phyloP scores from a whole-genome alignment of 2,113 vertebrate genomes.

The Otolemur garnettii region DNA sequence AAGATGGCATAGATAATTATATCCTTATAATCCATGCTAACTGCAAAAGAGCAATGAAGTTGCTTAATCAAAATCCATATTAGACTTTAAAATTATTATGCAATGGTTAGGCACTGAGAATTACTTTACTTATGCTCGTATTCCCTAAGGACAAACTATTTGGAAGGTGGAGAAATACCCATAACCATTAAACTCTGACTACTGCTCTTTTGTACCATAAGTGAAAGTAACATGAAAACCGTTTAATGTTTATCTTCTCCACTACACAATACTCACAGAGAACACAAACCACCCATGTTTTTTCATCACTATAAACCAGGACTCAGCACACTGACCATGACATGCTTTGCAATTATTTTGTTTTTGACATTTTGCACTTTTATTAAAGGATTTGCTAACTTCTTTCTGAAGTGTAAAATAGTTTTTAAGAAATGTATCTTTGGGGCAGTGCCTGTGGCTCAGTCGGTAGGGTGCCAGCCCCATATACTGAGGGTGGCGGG shows the following conservation, averaged over 20 bases:
- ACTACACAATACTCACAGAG: constrained; percentile 14
- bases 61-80: constrained; percentile 32
- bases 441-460: no score
- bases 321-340: background rate
- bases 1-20: background rate
- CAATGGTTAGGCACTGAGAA: background rate
- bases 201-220: background rate
- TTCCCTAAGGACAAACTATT: constrained; percentile 16
- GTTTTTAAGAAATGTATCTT: background rate
- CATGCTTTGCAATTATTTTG: background rate
- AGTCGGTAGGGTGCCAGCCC: no score
- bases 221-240: background rate
- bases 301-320: background rate
- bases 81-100: constrained; percentile 7
- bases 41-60: background rate
- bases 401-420: background rate
- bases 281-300: background rate
- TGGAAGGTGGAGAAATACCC: background rate
- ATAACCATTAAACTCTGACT: constrained; percentile 48
- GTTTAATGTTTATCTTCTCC: background rate
- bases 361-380: background rate
- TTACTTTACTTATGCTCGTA: constrained; percentile 23
- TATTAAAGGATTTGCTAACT: constrained; percentile 8
- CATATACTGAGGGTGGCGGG: no score
- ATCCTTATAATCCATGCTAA: background rate